Evolutionary conservation across 2,888 invertebrate species (phyloP).

Genomic region (Archips xylosteana): DNA sequence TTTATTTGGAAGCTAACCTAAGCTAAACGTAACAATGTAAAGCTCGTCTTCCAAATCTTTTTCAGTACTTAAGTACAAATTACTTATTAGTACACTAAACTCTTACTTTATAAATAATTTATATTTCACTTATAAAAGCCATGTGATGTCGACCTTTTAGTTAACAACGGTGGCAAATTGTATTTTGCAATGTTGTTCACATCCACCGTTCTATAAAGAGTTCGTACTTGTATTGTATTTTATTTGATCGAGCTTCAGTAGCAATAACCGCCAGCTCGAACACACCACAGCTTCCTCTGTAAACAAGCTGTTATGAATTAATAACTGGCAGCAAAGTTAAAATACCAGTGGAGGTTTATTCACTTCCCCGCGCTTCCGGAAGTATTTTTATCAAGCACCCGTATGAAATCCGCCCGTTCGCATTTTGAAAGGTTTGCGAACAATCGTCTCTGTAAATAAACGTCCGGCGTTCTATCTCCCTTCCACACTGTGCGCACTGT

Average conservation of each 20-base stretch:
- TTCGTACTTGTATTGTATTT: background rate
- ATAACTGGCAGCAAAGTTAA: constrained; percentile 36
- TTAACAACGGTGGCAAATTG: background rate
- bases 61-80: too few relatives aligned
- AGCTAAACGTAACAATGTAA: too few relatives aligned
- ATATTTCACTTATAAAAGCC: background rate
- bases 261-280: constrained; percentile 13
- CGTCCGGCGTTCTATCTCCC: constrained; percentile 60
- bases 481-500: constrained; percentile 57
- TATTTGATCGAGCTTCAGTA: background rate
- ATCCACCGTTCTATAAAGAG: background rate
- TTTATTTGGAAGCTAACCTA: too few relatives aligned
- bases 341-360: constrained; percentile 39
- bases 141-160: background rate
- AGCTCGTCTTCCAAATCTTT: too few relatives aligned
- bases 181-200: background rate
- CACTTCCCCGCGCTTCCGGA: constrained; percentile 44
- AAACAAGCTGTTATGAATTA: constrained; percentile 39
- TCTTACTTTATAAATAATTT: too few relatives aligned
- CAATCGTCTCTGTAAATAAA: constrained; percentile 69
- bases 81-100: too few relatives aligned
- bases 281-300: constrained; percentile 21
- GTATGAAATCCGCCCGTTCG: constrained; percentile 61
- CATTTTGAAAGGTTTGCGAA: constrained; percentile 61
- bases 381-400: constrained; percentile 67